Evolutionary conservation across 2,797 vertebrate species (phyloP).

Genomic region (Leucoraja ocellata): DNA sequence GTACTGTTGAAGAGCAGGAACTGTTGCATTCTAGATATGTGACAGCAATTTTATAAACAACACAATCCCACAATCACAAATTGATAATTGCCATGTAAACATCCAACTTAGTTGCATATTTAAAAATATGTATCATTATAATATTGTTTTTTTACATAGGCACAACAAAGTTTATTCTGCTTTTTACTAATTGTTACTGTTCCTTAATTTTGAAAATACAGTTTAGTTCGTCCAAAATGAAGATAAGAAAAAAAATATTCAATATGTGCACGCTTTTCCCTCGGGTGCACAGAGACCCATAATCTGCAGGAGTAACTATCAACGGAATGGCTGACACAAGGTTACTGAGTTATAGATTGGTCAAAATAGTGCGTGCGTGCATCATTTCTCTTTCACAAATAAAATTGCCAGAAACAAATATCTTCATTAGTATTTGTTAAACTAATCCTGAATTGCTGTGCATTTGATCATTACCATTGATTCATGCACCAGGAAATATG

Average conservation of each 20-base stretch:
- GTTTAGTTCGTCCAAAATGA: neutral
- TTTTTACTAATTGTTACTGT: neutral
- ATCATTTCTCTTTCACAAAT: conserved; percentile 1
- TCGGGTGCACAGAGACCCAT: neutral
- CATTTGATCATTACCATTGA: conserved; percentile 6
- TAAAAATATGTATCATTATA: neutral
- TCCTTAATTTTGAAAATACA: neutral
- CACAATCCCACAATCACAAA: no score
- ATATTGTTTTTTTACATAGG: neutral
- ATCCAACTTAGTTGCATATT: no score
- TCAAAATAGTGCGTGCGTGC: neutral
- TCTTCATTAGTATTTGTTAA: neutral
- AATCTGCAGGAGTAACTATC: neutral
- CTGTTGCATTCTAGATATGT: no score
- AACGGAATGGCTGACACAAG: neutral
- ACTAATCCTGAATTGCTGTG: conserved; percentile 5
- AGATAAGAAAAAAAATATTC: neutral
- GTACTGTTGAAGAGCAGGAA: no score
- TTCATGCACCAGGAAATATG: neutral
- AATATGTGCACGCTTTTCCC: neutral
- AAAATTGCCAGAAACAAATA: neutral
- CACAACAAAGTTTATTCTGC: neutral
- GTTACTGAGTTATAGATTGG: neutral
- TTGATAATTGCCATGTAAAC: no score
- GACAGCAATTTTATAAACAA: no score